Evolutionary conservation across 2,797 vertebrate genomes (phyloP).

Genomic region (Darevskia mixta): DNA sequence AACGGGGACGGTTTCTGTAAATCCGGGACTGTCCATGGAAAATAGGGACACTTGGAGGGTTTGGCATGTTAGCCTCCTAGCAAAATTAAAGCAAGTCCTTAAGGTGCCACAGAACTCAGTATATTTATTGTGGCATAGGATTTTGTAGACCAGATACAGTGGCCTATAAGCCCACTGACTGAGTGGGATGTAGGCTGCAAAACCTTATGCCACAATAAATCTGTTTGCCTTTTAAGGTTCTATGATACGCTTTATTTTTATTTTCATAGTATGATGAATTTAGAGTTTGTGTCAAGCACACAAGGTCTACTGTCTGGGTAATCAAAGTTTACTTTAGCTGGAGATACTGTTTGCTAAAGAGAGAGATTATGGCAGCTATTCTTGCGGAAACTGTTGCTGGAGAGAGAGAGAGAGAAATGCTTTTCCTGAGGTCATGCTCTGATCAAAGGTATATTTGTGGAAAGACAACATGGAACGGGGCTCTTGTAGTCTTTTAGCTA

Average conservation of each 20-base stretch:
- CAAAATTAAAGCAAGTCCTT: constrained; percentile 10
- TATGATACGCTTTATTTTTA: not conserved
- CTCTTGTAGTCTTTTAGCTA: not conserved
- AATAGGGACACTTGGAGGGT: too few relatives aligned
- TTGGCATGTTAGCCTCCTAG: not conserved
- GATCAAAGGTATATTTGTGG: constrained; percentile 2
- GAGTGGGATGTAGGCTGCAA: not conserved
- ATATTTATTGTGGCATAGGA: constrained; percentile 3
- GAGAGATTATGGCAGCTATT: constrained; percentile 10
- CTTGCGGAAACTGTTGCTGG: not conserved
- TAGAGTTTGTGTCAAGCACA: constrained; percentile 22
- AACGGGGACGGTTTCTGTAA: too few relatives aligned
- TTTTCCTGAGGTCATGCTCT: constrained; percentile 18
- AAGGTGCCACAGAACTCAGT: not conserved
- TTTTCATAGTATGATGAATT: constrained; percentile 12
- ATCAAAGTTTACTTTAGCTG: constrained; percentile 34
- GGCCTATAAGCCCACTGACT: not conserved
- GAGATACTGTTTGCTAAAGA: constrained; percentile 31
- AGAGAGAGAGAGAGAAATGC: not conserved
- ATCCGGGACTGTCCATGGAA: too few relatives aligned
- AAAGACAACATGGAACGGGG: constrained; percentile 1
- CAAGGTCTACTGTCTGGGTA: constrained; percentile 7
- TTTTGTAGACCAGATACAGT: not conserved
- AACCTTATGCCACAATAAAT: constrained; percentile 7
- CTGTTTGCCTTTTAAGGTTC: not conserved